Conservation (phyloP, 2,113 vertebrate genomes). For the Eptesicus fuscus region DNA sequence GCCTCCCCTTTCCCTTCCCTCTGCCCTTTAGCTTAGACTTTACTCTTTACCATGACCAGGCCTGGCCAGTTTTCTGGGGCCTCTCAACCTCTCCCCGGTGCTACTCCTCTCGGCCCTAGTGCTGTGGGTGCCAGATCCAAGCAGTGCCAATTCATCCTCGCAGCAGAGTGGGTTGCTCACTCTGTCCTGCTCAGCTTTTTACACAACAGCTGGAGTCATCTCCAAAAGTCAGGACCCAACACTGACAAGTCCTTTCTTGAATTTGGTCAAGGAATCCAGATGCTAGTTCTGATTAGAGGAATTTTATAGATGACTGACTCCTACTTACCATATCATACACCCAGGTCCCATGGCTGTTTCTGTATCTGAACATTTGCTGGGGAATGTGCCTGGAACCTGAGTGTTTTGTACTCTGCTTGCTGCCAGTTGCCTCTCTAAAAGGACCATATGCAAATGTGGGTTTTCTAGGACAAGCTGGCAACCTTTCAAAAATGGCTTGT, state of each 20-base stretch:
- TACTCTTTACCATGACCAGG: neutral
- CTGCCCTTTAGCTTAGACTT: neutral
- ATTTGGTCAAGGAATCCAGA: slow-evolving; percentile 7
- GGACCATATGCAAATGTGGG: neutral
- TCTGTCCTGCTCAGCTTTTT: neutral
- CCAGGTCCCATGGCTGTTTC: neutral
- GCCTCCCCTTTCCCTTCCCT: neutral
- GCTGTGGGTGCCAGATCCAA: neutral
- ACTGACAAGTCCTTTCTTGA: neutral
- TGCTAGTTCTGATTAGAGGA: neutral
- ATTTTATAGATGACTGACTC: neutral
- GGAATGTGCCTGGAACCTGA: neutral
- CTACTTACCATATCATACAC: neutral
- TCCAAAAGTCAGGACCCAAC: neutral
- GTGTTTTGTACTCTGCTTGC: neutral
- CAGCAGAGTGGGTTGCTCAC: neutral
- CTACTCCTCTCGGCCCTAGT: neutral
- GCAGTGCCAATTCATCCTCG: neutral
- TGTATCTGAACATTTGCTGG: neutral
- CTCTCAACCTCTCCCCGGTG: neutral
- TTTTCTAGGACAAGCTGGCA: neutral
- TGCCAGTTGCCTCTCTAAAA: neutral
- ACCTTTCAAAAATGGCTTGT: neutral
- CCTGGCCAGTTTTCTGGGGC: neutral
- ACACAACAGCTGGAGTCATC: neutral